These are phyloP conservation scores for Pissodes strobi DNA, from an alignment of 1,140 invertebrate genomes.

Conservation along the genomic window DNA sequence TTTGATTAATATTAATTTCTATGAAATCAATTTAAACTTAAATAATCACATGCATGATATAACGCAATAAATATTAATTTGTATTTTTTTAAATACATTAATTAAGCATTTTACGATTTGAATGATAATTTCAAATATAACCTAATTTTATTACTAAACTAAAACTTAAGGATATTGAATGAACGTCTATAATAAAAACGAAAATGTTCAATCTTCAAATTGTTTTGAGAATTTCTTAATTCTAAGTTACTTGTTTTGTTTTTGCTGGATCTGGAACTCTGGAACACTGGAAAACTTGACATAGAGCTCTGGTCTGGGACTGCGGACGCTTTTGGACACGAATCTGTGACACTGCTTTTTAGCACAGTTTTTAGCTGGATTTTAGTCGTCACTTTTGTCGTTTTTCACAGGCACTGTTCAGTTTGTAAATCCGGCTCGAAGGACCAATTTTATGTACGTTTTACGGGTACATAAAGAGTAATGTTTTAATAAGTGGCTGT, in stretches of 20 bases:
- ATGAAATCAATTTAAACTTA: not conserved
- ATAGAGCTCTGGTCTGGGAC: not conserved
- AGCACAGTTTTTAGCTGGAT: not conserved
- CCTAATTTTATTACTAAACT: not conserved
- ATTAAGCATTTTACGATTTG: not conserved
- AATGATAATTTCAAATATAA: not conserved
- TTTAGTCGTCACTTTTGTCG: not conserved
- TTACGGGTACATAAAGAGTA: too few relatives aligned
- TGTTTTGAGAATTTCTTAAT: not conserved
- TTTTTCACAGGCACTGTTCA: not conserved
- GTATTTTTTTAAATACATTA: not conserved
- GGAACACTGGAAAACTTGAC: not conserved
- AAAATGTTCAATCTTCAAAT: not conserved
- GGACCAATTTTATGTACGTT: too few relatives aligned
- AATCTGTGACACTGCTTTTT: not conserved
- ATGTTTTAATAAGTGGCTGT: too few relatives aligned
- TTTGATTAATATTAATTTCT: not conserved
- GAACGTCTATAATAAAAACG: not conserved
- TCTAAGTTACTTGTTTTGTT: not conserved
- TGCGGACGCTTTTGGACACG: not conserved
- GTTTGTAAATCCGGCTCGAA: not conserved
- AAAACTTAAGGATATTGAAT: not conserved
- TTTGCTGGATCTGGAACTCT: not conserved
- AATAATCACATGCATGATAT: not conserved
- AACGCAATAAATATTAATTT: not conserved